Evolutionary conservation across 2,797 vertebrate genomes (phyloP), one percentile per base, ranked within the genome.

Genomic region (Parambassis ranga): DNA sequence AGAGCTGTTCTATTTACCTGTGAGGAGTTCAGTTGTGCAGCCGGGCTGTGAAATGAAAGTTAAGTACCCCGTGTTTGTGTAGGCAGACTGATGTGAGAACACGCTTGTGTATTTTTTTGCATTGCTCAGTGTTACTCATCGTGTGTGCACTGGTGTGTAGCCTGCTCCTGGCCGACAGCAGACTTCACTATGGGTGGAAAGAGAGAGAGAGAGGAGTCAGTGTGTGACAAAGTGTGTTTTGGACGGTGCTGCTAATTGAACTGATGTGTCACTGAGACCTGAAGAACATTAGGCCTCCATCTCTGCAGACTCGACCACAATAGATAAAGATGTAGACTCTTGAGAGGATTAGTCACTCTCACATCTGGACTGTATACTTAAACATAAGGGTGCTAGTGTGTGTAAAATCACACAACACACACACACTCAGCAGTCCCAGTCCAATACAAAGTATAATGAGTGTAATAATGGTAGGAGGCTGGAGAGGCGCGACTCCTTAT

Each of bases 191-290:
- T 39, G 14, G 51, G 42, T 39, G 36, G 15, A 35, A 31, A 36
- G 49, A 37, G 38, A 35, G 27, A 39, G 52, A 62, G 37, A 53
- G 53, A 57, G 61, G 42, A 71, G 58, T 61, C 53, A 3, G 38
- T 15, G 73, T 71, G 85, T 87, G 89, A 86, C 78, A 66, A 80
- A 89, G 81, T 79, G 78, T 65, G 77, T 67, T 66, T 70, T 71
- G 83, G 75, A 72, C 53, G 18, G 50, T 3, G 19, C 70, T 57
- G 67, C 78, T 90, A 89, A 91, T 87, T 87, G 89, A 89, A 85
- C 78, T 81, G 84, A 88, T 90, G 85, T 77, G 85, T 91, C 88
- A 85, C 39, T 3, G 58, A 71, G 74, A 73, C 75, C 69, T 63
- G 55, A 75, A 55, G 77, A 82, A 70, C 71, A 71, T 79, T 74